Evolutionary conservation across 1,140 invertebrate species (phyloP), one percentile per base, ranked within the genome.

Genomic region (Camponotus pennsylvanicus): DNA sequence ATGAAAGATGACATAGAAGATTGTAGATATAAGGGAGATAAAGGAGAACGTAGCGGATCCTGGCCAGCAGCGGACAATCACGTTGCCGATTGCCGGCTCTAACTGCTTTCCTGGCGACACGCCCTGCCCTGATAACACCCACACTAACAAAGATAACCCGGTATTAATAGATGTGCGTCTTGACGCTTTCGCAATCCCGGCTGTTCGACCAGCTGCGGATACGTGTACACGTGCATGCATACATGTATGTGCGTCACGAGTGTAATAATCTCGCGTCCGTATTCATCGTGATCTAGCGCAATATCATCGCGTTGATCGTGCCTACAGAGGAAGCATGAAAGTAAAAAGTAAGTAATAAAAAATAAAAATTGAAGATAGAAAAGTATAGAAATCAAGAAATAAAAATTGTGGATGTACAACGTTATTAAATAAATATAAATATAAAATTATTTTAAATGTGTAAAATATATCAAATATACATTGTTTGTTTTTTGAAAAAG

Each of bases 121-220:
- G 93, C 94, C 94, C 94, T 94, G 93, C 89, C 92, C 92, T 93
- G 94, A 94, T 94, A 94, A 94, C 94, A 94, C 94, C 94, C 93
- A 94, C 94, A 94, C 94, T 92, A 93, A 3, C 89, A 89, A 86
- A 92, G 93, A 94, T 94, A 94, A 93, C 89, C 87, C 91, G 89
- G 90, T 90, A 93, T 93, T 93, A 93, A 94, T 94, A 92, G 93
- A 93, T 93, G 93, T 94, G 92, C 93, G 93, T 93, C 93, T 91
- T 89, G 88, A 86, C 78, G 87, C 89, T 94, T 94, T 94, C 92
- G 94, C 93, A 94, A 94, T 93, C 85, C 80, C 83, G 86, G 70
- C 59, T 66, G 78, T 86, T 84, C 84, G 86, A 45, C 67, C 75
- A 61, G 45, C 57, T 61, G 27, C 57, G 61, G 21, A 78, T n/a